These are phyloP conservation scores for Gymnocypris eckloni DNA, from an alignment of 2,797 vertebrate genomes.

Conservation along the genomic window DNA sequence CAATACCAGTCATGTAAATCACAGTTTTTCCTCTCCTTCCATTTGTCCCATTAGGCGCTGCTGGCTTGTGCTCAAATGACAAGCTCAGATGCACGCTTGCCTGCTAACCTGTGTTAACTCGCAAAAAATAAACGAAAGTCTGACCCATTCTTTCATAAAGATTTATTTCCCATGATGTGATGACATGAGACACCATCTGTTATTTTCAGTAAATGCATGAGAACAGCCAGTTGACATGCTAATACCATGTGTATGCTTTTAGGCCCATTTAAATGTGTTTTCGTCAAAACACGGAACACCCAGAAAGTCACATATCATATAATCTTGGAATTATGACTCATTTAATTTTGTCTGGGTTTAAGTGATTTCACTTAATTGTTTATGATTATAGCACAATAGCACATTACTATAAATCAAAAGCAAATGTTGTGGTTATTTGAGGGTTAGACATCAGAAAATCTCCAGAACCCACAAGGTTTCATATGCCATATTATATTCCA, in stretches of 20 bases:
- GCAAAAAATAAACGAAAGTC: slow-evolving; percentile 6
- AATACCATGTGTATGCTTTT: slow-evolving; percentile 36
- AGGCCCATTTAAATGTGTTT: slow-evolving; percentile 47
- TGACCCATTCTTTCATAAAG: slow-evolving; percentile 21
- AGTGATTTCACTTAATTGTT: slow-evolving; percentile 40
- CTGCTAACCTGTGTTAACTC: slow-evolving; percentile 11
- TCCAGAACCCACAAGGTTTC: slow-evolving; percentile 46
- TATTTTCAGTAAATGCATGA: not conserved
- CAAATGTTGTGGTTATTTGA: slow-evolving; percentile 56
- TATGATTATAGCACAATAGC: slow-evolving; percentile 34
- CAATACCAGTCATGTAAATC: slow-evolving; percentile 47
- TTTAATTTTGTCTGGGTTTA: slow-evolving; percentile 42
- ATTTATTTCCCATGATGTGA: slow-evolving; percentile 21
- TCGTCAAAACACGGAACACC: slow-evolving; percentile 35
- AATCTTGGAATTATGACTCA: slow-evolving; percentile 41
- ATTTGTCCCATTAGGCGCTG: slow-evolving; percentile 17
- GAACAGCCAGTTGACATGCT: slow-evolving; percentile 19
- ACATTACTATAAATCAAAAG: slow-evolving; percentile 54
- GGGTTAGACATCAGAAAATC: slow-evolving; percentile 42
- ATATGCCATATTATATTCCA: slow-evolving; percentile 48
- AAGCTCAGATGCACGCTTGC: not conserved
- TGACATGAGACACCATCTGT: not conserved
- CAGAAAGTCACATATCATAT: slow-evolving; percentile 30
- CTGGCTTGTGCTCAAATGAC: slow-evolving; percentile 13
- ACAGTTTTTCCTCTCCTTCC: slow-evolving; percentile 24